A percentile compares a stretch with the other conserved stretches of the same genome.
Conservation (phyloP, 1,140 invertebrate genomes). For the Hetaerina americana region DNA sequence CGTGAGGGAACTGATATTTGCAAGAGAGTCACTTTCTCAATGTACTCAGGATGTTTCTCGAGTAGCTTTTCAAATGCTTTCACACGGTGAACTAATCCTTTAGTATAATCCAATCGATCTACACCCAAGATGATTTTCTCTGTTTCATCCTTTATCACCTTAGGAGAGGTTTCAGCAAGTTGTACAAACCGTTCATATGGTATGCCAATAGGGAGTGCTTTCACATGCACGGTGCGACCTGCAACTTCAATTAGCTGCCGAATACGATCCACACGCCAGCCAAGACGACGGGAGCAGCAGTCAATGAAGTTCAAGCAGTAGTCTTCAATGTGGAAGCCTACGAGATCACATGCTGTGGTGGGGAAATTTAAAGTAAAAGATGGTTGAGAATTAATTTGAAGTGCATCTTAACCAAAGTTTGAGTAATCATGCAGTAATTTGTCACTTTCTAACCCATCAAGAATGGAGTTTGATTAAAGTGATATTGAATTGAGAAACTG, state of each 20-base stretch:
- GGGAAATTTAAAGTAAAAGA: not conserved
- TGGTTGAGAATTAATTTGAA: not conserved
- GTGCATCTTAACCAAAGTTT: no score
- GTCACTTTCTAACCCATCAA: no score
- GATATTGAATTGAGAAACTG: no score
- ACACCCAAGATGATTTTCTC: conserved; percentile 77
- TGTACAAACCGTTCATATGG: conserved; percentile 76
- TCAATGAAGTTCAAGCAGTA: conserved; percentile 87
- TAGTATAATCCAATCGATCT: conserved; percentile 82
- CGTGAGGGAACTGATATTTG: conserved; percentile 81
- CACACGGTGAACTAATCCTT: conserved; percentile 73
- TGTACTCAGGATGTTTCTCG: conserved; percentile 73
- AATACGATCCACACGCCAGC: conserved; percentile 75
- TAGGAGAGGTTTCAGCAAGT: conserved; percentile 61
- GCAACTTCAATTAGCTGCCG: conserved; percentile 67
- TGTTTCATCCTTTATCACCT: conserved; percentile 26
- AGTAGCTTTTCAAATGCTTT: conserved; percentile 72
- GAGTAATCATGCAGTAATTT: no score
- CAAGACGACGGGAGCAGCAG: conserved; percentile 73
- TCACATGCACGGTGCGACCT: conserved; percentile 64
- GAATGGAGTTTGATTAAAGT: no score
- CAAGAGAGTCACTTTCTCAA: conserved; percentile 60
- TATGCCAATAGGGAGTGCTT: conserved; percentile 74
- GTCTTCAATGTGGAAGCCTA: conserved; percentile 83
- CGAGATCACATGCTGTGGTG: conserved; percentile 64